Evolutionary conservation across 1,140 invertebrate species (phyloP), one percentile per base, ranked within the genome.

Genomic region (Samia ricini): DNA sequence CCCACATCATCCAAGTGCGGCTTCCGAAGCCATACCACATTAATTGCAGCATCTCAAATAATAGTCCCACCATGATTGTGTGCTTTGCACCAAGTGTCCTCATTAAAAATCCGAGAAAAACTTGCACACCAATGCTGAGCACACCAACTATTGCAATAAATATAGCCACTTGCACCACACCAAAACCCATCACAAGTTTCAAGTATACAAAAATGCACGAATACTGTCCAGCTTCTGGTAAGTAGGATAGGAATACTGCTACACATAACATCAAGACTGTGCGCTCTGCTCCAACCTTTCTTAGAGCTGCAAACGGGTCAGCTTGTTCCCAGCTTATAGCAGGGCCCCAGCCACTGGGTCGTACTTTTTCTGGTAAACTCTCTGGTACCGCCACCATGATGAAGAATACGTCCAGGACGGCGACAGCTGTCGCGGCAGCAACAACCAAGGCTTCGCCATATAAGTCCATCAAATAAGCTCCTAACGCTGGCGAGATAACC

Each of bases 121-220:
- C 94, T 92, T 99, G 99, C 64, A 98, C 97, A 70, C 98, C 93
- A 26, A 99, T 99, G 72, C 98, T 99, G 63, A 99, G 92, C 52
- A 99, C 95, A 56, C 99, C 99, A 62, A 99, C 97, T 60, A 98
- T 94, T 63, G 98, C 99, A 81, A 99, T 99, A 91, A 99, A 99
- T 69, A 98, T 94, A 56, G 98, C 98, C 54, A 99, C 98, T 93
- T 97, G 96, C 78, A 97, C 94, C 64, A 95, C 95, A 74, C 95
- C 96, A 91, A 99, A 99, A 66, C 97, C 97, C 95, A 99, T 98
- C 70, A 99, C 98, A 76, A 99, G 93, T 92, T 97, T 98, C 52
- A 99, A 93, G 91, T 99, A 99, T 72, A 99, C 98, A 92, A 99
- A 99, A 91, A 99, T 99, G 91, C 98, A 99, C 62, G 98, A 99